A percentile compares a stretch with the other conserved stretches of the same genome.
Evolutionary conservation across 2,797 vertebrate species (phyloP).

Genomic region (Aeoliscus strigatus): DNA sequence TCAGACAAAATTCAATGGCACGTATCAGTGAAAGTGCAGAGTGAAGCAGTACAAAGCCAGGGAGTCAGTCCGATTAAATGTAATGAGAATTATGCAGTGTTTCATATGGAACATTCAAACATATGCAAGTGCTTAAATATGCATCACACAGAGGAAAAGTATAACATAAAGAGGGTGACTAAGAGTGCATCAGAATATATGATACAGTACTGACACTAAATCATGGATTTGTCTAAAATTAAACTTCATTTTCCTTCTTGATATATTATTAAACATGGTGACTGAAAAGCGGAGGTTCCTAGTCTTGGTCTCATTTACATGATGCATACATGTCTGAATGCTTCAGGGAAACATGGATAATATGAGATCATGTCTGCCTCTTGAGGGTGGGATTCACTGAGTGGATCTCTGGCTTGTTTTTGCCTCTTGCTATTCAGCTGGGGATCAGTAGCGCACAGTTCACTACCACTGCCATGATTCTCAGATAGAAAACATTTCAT

Average conservation of each 20-base stretch:
- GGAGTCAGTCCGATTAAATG: conserved; percentile 17
- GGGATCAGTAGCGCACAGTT: conserved; percentile 55
- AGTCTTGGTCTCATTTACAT: conserved; percentile 55
- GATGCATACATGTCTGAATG: conserved; percentile 59
- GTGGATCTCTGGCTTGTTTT: conserved; percentile 57
- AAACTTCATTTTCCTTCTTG: conserved; percentile 48
- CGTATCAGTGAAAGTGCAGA: conserved; percentile 23
- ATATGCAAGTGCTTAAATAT: conserved; percentile 25
- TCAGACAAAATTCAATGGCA: conserved; percentile 48
- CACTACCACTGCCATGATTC: conserved; percentile 34
- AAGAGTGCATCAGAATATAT: conserved; percentile 16
- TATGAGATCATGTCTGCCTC: conserved; percentile 70
- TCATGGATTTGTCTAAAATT: conserved; percentile 57
- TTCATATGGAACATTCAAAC: conserved; percentile 26
- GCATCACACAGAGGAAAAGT: conserved; percentile 27
- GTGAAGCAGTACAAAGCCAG: conserved; percentile 25
- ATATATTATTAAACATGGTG: conserved; percentile 72
- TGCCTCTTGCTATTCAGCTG: conserved; percentile 50
- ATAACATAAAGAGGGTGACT: conserved; percentile 31
- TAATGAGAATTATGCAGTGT: conserved; percentile 19
- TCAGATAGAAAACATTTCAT: conserved; percentile 56
- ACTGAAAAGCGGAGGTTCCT: conserved; percentile 51
- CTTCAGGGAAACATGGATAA: conserved; percentile 67
- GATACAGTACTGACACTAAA: conserved; percentile 27
- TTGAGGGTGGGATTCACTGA: conserved; percentile 45